Conservation (phyloP, 2,113 vertebrate species). For the Odocoileus virginianus region DNA sequence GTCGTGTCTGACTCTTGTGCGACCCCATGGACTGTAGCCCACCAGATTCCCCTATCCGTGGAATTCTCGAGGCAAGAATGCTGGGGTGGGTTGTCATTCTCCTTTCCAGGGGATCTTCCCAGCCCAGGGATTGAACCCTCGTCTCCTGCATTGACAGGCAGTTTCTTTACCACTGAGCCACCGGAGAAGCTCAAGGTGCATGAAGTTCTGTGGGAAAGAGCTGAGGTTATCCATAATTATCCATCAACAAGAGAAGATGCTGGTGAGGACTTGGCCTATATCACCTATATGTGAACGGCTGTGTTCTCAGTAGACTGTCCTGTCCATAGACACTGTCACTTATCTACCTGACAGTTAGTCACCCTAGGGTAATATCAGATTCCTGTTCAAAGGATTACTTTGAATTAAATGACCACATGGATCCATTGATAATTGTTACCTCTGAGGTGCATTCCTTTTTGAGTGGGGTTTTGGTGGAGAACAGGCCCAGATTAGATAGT, state of each 20-base stretch:
- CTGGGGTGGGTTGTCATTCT: neutral
- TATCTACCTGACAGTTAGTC: neutral
- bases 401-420: neutral
- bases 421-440: neutral
- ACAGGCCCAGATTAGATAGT: neutral
- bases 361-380: neutral
- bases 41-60: neutral
- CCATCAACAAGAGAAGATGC: neutral
- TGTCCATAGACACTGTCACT: neutral
- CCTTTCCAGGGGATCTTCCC: neutral
- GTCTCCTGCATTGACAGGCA: neutral
- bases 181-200: neutral
- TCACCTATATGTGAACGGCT: neutral
- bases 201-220: neutral
- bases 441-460: neutral
- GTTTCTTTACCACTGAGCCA: neutral
- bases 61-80: neutral
- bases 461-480: neutral
- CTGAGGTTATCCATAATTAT: neutral
- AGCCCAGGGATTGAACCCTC: neutral
- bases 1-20: neutral
- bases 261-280: neutral
- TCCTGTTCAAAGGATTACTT: neutral
- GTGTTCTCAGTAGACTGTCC: neutral
- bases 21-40: neutral